phyloP scores from a whole-genome alignment of 2,113 vertebrate genomes.

The Garra rufa region DNA sequence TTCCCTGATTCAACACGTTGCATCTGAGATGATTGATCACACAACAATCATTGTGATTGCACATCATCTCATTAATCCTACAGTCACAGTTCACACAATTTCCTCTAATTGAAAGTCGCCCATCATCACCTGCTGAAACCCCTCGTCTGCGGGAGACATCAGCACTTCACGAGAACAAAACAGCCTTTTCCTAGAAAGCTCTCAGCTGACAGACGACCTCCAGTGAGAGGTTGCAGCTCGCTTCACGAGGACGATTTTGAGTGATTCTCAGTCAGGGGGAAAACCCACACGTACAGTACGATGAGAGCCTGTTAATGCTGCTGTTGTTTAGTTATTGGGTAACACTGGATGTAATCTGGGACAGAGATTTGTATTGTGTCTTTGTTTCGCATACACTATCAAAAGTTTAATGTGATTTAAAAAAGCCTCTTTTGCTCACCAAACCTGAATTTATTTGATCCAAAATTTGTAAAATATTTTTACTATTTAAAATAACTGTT shows the following conservation, averaged over 20 bases:
- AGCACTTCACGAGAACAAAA: not conserved
- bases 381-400: no score
- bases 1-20: not conserved
- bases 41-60: constrained; percentile 46
- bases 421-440: no score
- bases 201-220: not conserved
- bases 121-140: not conserved
- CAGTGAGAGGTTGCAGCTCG: not conserved
- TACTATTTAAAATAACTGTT: no score
- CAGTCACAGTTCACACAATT: constrained; percentile 37
- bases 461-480: no score
- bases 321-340: not conserved
- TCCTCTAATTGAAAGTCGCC: constrained; percentile 28
- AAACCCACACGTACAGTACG: constrained; percentile 17
- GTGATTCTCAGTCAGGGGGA: not conserved
- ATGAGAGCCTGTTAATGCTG: not conserved
- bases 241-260: not conserved
- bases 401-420: no score
- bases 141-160: not conserved
- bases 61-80: constrained; percentile 37
- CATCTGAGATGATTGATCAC: not conserved
- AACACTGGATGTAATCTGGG: no score
- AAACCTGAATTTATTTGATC: no score
- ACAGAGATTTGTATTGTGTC: no score
- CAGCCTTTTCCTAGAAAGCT: not conserved